Conservation (phyloP, 2,888 invertebrate genomes). For the Perdita meconis region DNA sequence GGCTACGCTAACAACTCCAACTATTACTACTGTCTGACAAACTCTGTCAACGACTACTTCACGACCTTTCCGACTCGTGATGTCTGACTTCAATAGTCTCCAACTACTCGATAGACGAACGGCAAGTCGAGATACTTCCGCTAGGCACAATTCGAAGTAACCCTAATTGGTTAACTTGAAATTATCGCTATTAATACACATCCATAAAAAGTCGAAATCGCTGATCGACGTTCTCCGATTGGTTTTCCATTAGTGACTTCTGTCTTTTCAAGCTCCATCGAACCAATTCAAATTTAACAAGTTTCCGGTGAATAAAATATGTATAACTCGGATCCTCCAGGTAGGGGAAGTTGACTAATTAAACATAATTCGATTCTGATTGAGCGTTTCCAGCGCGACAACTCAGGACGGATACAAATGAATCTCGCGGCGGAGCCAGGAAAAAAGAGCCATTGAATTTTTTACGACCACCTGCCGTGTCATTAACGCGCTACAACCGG, state of each 20-base stretch:
- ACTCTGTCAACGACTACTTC: conserved; percentile 37
- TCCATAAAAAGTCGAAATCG: too few relatives aligned
- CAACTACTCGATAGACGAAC: background rate
- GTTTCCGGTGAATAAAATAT: background rate
- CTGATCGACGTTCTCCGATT: background rate
- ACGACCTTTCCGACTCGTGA: background rate
- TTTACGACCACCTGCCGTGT: background rate
- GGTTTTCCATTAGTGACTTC: background rate
- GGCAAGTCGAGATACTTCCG: too few relatives aligned
- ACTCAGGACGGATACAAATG: background rate
- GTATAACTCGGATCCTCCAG: background rate
- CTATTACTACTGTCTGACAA: conserved; percentile 30
- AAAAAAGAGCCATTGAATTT: conserved; percentile 1
- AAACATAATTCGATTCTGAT: background rate
- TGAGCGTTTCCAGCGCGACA: background rate
- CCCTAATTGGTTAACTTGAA: too few relatives aligned
- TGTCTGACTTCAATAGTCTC: background rate
- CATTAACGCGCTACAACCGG: background rate
- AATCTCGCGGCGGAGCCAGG: background rate
- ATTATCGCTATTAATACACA: too few relatives aligned
- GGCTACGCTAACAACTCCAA: background rate
- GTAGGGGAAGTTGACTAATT: background rate
- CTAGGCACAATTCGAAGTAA: too few relatives aligned
- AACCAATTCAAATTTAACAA: background rate
- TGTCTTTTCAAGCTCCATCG: background rate